phyloP scores from a whole-genome alignment of 2,113 vertebrate species.

The Phalacrocorax carbo region DNA sequence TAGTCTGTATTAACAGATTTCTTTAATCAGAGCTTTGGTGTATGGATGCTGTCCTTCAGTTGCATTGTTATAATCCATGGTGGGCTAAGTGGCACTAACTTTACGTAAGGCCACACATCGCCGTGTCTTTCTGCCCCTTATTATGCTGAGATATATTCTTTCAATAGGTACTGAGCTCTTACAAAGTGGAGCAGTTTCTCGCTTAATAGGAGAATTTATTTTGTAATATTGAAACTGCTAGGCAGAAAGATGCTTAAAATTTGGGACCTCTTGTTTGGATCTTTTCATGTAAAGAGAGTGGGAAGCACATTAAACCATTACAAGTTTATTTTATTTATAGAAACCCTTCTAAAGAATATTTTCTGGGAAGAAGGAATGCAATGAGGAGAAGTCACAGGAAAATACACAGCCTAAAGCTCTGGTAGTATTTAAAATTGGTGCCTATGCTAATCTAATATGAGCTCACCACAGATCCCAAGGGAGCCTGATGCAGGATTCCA shows the following conservation, averaged over 20 bases:
- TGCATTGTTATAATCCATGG: background rate
- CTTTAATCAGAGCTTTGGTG: background rate
- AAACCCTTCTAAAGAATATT: slow-evolving; percentile 32
- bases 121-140: background rate
- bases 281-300: background rate
- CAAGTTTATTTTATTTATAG: slow-evolving; percentile 33
- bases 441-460: slow-evolving; percentile 55
- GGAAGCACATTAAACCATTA: background rate
- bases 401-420: slow-evolving; percentile 25
- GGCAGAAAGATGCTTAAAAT: background rate
- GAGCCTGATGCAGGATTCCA: slow-evolving; percentile 36
- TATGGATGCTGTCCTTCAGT: background rate
- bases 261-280: background rate
- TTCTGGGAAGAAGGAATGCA: slow-evolving; percentile 23
- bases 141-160: background rate
- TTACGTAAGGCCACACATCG: background rate
- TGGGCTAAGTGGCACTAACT: background rate
- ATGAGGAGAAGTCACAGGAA: slow-evolving; percentile 3
- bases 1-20: background rate
- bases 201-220: background rate
- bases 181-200: background rate
- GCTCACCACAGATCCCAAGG: slow-evolving; percentile 49
- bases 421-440: slow-evolving; percentile 61
- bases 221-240: background rate
- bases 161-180: background rate